Percentiles rank a stretch among this genome's conserved stretches.
Conservation (phyloP, 2,797 vertebrate genomes). For the Schizopygopsis pylzovi region DNA sequence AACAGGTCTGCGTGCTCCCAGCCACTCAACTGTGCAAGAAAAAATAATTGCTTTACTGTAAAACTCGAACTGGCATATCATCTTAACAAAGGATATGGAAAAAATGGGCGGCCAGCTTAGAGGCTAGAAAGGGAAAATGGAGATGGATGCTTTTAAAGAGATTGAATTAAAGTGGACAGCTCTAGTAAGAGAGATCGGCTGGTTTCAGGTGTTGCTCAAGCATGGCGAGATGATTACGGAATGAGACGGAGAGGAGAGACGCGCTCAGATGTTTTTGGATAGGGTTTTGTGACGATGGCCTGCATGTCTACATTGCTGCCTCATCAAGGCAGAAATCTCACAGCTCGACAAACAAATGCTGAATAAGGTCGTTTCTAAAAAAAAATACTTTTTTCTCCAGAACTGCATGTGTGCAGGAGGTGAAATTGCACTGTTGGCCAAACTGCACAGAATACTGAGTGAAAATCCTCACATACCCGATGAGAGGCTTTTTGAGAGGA, state of each 20-base stretch:
- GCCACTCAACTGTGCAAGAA: conserved; percentile 51
- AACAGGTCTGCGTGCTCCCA: conserved; percentile 50
- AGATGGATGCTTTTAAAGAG: conserved; percentile 51
- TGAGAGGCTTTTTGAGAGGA: not conserved
- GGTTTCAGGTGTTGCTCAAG: conserved; percentile 33
- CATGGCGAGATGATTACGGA: conserved; percentile 11
- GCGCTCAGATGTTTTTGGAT: not conserved
- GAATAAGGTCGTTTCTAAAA: conserved; percentile 54
- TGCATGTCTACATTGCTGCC: conserved; percentile 48
- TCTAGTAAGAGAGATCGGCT: conserved; percentile 35
- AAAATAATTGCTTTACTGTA: conserved; percentile 62
- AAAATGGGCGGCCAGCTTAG: conserved; percentile 47
- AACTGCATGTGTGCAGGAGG: conserved; percentile 30
- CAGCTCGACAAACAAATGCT: conserved; percentile 40
- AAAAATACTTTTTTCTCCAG: conserved; percentile 35
- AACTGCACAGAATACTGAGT: not conserved
- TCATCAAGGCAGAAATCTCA: conserved; percentile 41
- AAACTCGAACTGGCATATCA: conserved; percentile 58
- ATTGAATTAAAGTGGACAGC: conserved; percentile 53
- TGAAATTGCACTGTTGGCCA: conserved; percentile 18
- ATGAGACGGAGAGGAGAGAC: not conserved
- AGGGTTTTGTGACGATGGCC: conserved; percentile 33
- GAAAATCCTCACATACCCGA: not conserved
- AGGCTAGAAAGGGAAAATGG: conserved; percentile 29
- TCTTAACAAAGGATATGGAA: conserved; percentile 61